phyloP scores from a whole-genome alignment of 2,797 vertebrate genomes.

The Poecilia wingei region DNA sequence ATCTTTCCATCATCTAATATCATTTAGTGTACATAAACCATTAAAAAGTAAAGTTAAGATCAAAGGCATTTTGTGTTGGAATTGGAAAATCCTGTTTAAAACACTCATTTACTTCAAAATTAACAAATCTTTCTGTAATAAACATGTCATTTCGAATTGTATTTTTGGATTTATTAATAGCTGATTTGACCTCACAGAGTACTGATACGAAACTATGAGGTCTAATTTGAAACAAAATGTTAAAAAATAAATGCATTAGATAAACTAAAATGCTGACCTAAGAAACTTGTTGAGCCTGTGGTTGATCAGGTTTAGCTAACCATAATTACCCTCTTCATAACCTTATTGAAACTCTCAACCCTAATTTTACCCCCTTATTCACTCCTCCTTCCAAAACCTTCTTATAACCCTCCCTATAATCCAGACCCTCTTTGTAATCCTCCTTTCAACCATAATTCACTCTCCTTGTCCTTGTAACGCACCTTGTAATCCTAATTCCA shows the following conservation, averaged over 20 bases:
- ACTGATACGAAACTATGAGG: not conserved
- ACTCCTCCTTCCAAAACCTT: too few species aligned
- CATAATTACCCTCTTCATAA: too few species aligned
- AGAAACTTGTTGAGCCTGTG: not conserved
- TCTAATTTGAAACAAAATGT: not conserved
- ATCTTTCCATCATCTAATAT: not conserved
- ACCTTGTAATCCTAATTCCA: too few species aligned
- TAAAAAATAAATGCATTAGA: not conserved
- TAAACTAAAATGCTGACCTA: not conserved
- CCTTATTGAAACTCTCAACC: too few species aligned
- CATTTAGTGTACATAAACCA: conserved; percentile 5
- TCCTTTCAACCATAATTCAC: too few species aligned
- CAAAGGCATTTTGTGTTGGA: not conserved
- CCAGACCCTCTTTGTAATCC: too few species aligned
- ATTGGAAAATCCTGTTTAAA: not conserved
- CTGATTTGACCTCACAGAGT: not conserved
- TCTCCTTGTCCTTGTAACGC: too few species aligned
- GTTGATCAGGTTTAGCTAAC: not conserved
- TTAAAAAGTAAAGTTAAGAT: not conserved
- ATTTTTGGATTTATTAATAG: not conserved
- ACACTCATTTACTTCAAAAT: not conserved
- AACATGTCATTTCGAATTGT: not conserved
- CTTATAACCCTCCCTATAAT: too few species aligned
- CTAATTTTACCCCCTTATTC: not conserved
- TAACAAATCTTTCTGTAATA: not conserved